phyloP scores from a whole-genome alignment of 2,797 vertebrate species.

The Triplophysa yarkandensis region DNA sequence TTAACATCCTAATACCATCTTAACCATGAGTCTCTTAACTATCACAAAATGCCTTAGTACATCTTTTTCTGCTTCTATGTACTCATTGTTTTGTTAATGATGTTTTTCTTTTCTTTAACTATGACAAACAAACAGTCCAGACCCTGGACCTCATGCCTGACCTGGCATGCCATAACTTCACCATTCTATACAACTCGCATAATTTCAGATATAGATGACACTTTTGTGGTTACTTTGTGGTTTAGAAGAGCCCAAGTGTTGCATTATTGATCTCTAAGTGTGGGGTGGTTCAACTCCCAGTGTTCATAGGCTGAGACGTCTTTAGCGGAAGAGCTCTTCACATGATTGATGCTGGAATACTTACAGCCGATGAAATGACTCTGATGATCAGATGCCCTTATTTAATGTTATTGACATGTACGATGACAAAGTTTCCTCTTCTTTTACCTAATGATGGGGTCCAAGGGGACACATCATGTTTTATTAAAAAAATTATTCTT shows the following conservation, averaged over 20 bases:
- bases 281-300: not conserved
- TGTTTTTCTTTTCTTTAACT: not conserved
- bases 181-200: not conserved
- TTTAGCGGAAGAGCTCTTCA: constrained; percentile 27
- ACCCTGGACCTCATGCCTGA: not conserved
- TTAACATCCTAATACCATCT: too few species aligned
- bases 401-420: constrained; percentile 17
- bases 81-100: not conserved
- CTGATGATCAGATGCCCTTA: constrained; percentile 28
- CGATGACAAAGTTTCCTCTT: not conserved
- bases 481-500: too few species aligned
- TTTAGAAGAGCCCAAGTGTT: constrained; percentile 11
- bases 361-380: constrained; percentile 22
- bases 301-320: not conserved
- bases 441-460: not conserved
- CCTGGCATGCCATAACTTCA: not conserved
- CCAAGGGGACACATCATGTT: not conserved
- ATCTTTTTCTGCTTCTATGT: not conserved
- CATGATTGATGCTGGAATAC: constrained; percentile 35
- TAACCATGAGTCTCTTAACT: too few species aligned
- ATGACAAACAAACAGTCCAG: not conserved
- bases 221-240: not conserved
- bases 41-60: not conserved
- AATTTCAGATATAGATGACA: not conserved
- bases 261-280: not conserved